Conservation (phyloP, 2,797 vertebrate genomes). For the Melanitta fusca region DNA sequence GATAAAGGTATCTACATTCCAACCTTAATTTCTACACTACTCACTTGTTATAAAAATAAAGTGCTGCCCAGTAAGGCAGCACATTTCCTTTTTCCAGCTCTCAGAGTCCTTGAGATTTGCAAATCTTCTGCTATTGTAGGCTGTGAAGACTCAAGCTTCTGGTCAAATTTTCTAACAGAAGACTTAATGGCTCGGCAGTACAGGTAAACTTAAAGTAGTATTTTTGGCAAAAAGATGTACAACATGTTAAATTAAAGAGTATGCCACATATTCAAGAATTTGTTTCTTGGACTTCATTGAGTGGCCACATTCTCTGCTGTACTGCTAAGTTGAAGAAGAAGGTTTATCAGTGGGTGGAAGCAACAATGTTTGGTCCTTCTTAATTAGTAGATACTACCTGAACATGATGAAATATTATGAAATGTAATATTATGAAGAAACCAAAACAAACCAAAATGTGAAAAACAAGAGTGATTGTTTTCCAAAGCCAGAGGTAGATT, state of each 20-base stretch:
- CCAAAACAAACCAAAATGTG: neutral
- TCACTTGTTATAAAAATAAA: neutral
- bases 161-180: neutral
- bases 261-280: neutral
- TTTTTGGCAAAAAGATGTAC: neutral
- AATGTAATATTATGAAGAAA: neutral
- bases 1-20: neutral
- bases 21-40: neutral
- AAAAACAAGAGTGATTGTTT: neutral
- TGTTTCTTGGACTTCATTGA: neutral
- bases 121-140: neutral
- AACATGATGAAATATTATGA: neutral
- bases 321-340: neutral
- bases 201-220: fast-evolving
- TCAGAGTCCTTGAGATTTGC: neutral
- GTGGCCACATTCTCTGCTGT: neutral
- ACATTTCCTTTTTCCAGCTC: neutral
- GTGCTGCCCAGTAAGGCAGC: neutral
- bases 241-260: neutral
- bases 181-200: neutral
- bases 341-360: neutral
- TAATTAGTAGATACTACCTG: neutral
- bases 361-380: neutral
- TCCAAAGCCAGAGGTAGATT: neutral
- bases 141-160: neutral